A percentile compares a stretch with the other conserved stretches of the same genome.
Conservation (phyloP, 2,797 vertebrate genomes). For the Ptychadena robeensis region DNA sequence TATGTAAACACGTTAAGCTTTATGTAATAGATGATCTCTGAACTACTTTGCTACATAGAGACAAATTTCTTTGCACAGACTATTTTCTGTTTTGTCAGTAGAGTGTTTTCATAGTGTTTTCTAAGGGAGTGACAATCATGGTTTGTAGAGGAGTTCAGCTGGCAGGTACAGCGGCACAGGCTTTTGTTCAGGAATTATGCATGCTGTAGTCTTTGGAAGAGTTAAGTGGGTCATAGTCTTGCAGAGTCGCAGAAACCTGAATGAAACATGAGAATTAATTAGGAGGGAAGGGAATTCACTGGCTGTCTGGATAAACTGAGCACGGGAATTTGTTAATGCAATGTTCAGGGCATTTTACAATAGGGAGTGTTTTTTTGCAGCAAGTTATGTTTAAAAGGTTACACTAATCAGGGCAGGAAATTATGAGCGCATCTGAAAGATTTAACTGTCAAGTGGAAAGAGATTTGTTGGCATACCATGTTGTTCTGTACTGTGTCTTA, state of each 20-base stretch:
- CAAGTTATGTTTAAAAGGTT: conserved; percentile 23
- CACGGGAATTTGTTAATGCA: conserved; percentile 22
- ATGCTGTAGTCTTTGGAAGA: not conserved
- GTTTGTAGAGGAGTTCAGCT: not conserved
- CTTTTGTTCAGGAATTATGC: not conserved
- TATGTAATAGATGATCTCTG: not conserved
- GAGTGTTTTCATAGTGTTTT: not conserved
- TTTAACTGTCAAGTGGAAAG: not conserved
- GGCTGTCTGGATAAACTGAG: conserved; percentile 11
- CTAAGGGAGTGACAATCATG: not conserved
- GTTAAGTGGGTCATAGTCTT: conserved; percentile 35
- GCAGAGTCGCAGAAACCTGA: conserved; percentile 9
- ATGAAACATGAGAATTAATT: conserved; percentile 37
- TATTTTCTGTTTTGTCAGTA: not conserved
- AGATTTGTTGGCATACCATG: not conserved
- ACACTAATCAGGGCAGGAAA: conserved; percentile 27
- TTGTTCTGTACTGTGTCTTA: not conserved
- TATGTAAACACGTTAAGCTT: no score
- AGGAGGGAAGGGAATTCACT: conserved; percentile 31
- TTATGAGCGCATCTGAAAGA: conserved; percentile 16
- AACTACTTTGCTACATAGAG: not conserved
- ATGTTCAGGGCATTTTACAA: conserved; percentile 9
- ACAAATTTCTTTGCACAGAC: not conserved
- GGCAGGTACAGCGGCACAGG: not conserved
- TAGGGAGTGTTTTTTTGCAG: not conserved